Conservation (phyloP, 2,797 vertebrate species). For the Halcyon leucocephala region DNA sequence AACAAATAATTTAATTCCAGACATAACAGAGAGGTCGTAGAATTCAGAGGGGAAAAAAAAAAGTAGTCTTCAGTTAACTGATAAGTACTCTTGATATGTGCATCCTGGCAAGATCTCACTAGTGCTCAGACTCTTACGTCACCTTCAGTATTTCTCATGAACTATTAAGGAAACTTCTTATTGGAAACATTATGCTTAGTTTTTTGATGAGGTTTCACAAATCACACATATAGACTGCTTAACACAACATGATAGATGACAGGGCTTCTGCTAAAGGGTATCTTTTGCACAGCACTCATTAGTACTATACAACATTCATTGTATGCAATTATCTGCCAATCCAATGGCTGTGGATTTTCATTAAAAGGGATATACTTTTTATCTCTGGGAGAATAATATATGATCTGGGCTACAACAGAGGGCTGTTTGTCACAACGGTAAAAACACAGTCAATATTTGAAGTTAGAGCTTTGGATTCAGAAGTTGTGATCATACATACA, state of each 20-base stretch:
- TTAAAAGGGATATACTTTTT: not conserved
- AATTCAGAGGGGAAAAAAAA: not conserved
- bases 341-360: not conserved
- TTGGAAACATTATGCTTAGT: not conserved
- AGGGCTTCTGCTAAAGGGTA: not conserved
- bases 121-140: not conserved
- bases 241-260: fast-evolving
- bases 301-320: not conserved
- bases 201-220: not conserved
- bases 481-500: not conserved
- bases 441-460: not conserved
- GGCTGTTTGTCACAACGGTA: not conserved
- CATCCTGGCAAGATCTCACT: not conserved
- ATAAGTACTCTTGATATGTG: not conserved
- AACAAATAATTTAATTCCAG: not conserved
- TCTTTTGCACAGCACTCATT: not conserved
- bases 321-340: not conserved
- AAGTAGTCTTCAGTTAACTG: not conserved
- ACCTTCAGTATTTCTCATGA: not conserved
- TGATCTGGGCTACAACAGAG: not conserved
- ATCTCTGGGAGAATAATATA: not conserved
- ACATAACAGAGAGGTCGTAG: not conserved
- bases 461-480: not conserved
- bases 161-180: not conserved
- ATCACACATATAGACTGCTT: not conserved